Evolutionary conservation across 2,113 vertebrate genomes (phyloP).

Genomic region (Heterotilapia buettikoferi): DNA sequence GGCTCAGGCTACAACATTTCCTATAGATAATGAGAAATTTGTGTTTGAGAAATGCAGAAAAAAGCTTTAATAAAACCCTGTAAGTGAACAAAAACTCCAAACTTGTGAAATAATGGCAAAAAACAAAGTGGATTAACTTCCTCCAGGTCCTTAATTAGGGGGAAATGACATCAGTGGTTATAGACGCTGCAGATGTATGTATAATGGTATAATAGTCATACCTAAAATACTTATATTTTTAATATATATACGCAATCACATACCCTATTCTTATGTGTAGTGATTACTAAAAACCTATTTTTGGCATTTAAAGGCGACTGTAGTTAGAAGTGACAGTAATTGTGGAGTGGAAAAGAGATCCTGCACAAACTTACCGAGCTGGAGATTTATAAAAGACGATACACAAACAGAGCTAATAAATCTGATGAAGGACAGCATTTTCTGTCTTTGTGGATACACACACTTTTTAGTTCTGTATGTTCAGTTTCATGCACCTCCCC

Average conservation of each 20-base stretch:
- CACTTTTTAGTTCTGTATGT: background rate
- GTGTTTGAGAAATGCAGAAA: background rate
- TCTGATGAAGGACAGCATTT: background rate
- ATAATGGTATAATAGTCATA: background rate
- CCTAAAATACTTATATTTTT: background rate
- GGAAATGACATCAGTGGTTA: background rate
- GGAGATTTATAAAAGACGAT: background rate
- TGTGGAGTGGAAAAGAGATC: background rate
- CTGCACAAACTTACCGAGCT: background rate
- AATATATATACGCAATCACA: background rate
- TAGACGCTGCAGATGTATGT: background rate
- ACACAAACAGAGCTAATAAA: background rate
- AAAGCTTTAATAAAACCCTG: background rate
- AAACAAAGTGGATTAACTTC: background rate
- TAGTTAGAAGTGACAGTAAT: background rate
- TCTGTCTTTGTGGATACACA: background rate
- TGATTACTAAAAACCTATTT: background rate
- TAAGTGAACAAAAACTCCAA: background rate
- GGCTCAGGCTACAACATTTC: background rate
- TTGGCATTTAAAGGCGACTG: background rate
- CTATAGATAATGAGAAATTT: background rate
- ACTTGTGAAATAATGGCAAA: background rate
- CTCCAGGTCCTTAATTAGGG: background rate
- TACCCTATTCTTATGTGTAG: background rate
- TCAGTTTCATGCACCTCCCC: background rate